Evolutionary conservation across 2,888 invertebrate genomes (phyloP).

Genomic region (Troides helena): DNA sequence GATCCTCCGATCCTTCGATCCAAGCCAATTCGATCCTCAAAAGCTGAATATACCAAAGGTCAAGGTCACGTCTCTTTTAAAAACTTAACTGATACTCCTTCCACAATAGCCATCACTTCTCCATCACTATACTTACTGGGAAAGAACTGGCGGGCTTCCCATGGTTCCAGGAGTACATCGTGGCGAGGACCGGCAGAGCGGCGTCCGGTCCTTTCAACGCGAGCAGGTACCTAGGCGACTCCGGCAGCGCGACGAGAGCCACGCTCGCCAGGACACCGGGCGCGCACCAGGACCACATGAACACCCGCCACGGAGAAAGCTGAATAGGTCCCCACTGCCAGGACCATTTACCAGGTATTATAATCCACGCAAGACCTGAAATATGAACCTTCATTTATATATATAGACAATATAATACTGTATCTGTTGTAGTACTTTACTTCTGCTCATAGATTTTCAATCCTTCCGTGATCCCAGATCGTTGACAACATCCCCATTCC

Average conservation of each 20-base stretch:
- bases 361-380: constrained; percentile 83
- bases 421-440: too few species aligned
- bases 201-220: constrained; percentile 81
- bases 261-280: constrained; percentile 82
- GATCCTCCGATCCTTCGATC: too few species aligned
- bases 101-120: too few species aligned
- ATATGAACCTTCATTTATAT: too few species aligned
- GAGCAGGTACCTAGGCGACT: constrained; percentile 87
- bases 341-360: constrained; percentile 82
- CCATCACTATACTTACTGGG: constrained; percentile 58
- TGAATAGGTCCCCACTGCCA: constrained; percentile 61
- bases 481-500: too few species aligned
- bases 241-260: constrained; percentile 82
- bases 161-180: constrained; percentile 78
- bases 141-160: constrained; percentile 50
- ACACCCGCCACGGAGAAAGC: constrained; percentile 87
- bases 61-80: too few species aligned
- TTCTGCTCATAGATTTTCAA: too few species aligned
- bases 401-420: too few species aligned
- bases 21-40: too few species aligned
- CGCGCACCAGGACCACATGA: constrained; percentile 83
- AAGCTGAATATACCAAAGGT: too few species aligned
- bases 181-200: constrained; percentile 81
- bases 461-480: too few species aligned
- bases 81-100: too few species aligned